Base-by-base conservation (phyloP, 2,797 vertebrate genomes). In the Enteromius trimaculatus region DNA sequence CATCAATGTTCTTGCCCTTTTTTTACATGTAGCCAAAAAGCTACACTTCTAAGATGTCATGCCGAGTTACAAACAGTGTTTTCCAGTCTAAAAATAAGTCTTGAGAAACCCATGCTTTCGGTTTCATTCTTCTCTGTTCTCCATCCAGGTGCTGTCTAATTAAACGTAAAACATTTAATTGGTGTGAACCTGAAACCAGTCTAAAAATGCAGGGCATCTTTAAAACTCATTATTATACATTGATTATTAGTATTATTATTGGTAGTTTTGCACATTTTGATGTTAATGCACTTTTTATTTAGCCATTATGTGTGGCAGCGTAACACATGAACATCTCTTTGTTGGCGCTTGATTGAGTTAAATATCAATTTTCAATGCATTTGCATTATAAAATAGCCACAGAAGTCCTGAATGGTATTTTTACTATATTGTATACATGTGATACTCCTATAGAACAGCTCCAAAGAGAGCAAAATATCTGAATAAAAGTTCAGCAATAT, bases 21-120 rank as follows among this genome's bases (percentile, higher is more conserved):
- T 66, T 37, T 39, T 11, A n/a, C 34, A 68, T 21, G 65, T n/a
- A 21, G 34, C 53, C 34, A 76, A 21, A 21, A 58, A 60, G 34
- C 74, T 42, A 13, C 14, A 60, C 53, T 42, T 74, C 31, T 74
- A 34, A 74, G 26, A 34, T 53, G 47, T 14, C 1, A 9, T 60
- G 53, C 53, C 26, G 31, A 74, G 70, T 21, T 74, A 6, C 53
- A 53, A 60, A 58, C 34, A 10, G n/a, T 42, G 53, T 39, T 60
- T 58, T 76, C 42, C 21, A 60, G 2, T 6, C 74, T 26, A 76
- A 60, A 42, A 76, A 76, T 58, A 76, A 1, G 14, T 39, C n/a
- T 9, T 3, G 34, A 76, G 53, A 42, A 58, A 60, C 74, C 21
- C n/a, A 42, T 76, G 53, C 72, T 76, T 76, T 76, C 21, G 1